Percentiles rank a stretch among this genome's conserved stretches.
Evolutionary conservation across 2,797 vertebrate species (phyloP).

Genomic region (Triplophysa yarkandensis): DNA sequence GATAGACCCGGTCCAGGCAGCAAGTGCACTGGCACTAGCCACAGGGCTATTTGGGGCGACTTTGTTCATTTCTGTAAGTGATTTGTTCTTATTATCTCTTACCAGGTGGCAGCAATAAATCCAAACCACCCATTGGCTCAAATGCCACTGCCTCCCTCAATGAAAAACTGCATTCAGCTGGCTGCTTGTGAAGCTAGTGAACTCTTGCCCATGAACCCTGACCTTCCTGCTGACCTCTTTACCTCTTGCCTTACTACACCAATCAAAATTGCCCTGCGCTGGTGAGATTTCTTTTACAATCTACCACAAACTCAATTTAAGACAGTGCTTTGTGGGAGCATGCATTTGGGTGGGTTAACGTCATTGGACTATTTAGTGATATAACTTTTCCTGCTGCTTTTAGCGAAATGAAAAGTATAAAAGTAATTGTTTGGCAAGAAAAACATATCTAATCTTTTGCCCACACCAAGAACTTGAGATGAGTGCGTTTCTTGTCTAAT

Average conservation of each 20-base stretch:
- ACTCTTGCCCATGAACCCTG: constrained; percentile 96
- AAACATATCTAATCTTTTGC: too few species aligned
- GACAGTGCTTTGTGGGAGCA: too few species aligned
- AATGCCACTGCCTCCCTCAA: constrained; percentile 95
- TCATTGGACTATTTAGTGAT: too few species aligned
- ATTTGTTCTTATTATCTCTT: constrained; percentile 40
- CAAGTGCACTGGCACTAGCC: too few species aligned
- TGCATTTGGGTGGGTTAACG: too few species aligned
- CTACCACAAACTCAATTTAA: too few species aligned
- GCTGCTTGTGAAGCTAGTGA: constrained; percentile 94
- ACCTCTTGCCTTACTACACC: constrained; percentile 98
- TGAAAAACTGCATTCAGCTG: constrained; percentile 99
- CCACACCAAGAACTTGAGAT: background rate
- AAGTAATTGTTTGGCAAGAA: too few species aligned
- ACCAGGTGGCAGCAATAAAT: constrained; percentile 96
- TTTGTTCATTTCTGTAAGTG: background rate
- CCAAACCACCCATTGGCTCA: constrained; percentile 95
- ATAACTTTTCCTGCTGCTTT: too few species aligned
- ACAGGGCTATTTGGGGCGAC: too few species aligned
- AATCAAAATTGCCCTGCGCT: constrained; percentile 95
- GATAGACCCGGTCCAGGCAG: too few species aligned
- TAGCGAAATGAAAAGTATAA: too few species aligned
- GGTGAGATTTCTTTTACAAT: too few species aligned
- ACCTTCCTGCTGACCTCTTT: constrained; percentile 96
- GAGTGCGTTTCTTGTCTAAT: background rate